phyloP scores from a whole-genome alignment of 2,888 invertebrate species.

The Drosophila incognita region DNA sequence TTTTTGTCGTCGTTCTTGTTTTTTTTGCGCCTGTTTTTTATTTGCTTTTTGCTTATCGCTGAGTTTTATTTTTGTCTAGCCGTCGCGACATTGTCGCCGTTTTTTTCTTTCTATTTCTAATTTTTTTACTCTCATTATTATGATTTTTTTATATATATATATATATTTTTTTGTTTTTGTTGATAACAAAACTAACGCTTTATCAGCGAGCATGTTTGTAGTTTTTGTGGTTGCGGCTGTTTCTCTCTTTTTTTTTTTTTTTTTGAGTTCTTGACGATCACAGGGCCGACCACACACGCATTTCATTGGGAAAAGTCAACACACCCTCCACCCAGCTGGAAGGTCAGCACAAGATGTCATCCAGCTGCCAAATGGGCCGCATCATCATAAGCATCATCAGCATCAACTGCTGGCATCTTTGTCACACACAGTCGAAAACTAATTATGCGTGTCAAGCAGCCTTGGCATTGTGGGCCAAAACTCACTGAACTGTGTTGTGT shows the following conservation, averaged over 20 bases:
- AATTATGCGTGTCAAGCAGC: conserved; percentile 67
- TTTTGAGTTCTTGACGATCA: not conserved
- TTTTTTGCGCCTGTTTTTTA: conserved; percentile 16
- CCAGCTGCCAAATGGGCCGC: conserved; percentile 54
- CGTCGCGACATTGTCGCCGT: conserved; percentile 35
- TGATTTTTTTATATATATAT: conserved; percentile 8
- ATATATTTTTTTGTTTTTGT: conserved; percentile 1
- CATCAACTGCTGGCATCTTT: conserved; percentile 16
- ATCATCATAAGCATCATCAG: conserved; percentile 39
- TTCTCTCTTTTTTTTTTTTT: not conserved
- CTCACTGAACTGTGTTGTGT: conserved; percentile 11
- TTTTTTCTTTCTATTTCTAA: conserved; percentile 19
- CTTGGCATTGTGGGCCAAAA: conserved; percentile 1
- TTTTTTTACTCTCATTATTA: conserved; percentile 29
- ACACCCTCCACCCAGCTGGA: conserved; percentile 24
- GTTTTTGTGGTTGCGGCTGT: conserved; percentile 2
- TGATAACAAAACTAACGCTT: conserved; percentile 61
- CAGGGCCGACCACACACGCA: not conserved
- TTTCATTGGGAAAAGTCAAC: conserved; percentile 59
- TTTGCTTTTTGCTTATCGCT: conserved; percentile 50
- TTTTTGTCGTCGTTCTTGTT: conserved; percentile 4
- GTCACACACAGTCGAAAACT: conserved; percentile 54
- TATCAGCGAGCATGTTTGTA: conserved; percentile 40
- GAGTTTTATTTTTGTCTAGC: conserved; percentile 43
- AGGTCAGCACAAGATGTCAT: conserved; percentile 68